Conservation (phyloP, 2,888 invertebrate genomes). For the Julus scanicus region DNA sequence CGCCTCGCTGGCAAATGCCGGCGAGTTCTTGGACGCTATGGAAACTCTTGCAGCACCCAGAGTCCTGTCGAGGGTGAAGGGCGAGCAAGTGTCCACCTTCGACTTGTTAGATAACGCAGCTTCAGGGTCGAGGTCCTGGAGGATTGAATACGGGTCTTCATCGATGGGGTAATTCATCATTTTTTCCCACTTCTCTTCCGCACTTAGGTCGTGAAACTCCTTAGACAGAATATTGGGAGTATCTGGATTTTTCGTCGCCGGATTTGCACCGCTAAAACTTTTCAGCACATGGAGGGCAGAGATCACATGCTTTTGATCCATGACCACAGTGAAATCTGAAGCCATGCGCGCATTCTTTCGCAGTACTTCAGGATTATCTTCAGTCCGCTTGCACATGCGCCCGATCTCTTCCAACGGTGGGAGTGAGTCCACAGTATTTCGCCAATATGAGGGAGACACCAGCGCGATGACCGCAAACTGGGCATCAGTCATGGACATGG, state of each 20-base stretch:
- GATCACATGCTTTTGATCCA: not conserved
- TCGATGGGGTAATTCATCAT: not conserved
- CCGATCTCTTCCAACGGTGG: slow-evolving; percentile 20
- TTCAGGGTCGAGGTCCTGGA: not conserved
- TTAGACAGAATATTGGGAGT: not conserved
- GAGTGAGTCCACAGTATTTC: not conserved
- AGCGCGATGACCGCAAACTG: slow-evolving; percentile 5
- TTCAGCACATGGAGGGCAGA: not conserved
- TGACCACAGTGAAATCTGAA: not conserved
- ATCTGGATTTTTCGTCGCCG: not conserved
- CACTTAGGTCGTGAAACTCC: slow-evolving; percentile 10
- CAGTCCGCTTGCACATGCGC: not conserved
- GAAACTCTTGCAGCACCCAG: not conserved
- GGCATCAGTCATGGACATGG: not conserved
- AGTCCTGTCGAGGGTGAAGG: not conserved
- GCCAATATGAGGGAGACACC: not conserved
- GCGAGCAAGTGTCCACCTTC: not conserved
- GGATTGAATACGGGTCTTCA: not conserved
- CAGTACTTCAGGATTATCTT: not conserved
- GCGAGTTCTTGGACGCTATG: not conserved
- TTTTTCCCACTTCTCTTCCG: slow-evolving; percentile 12
- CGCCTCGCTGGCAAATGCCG: not conserved
- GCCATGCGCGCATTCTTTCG: not conserved
- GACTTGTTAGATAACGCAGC: not conserved
- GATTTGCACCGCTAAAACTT: not conserved